Percentiles rank a stretch among this genome's conserved stretches.
phyloP scores from a whole-genome alignment of 2,888 invertebrate genomes.

The Drosophila demipolita region DNA sequence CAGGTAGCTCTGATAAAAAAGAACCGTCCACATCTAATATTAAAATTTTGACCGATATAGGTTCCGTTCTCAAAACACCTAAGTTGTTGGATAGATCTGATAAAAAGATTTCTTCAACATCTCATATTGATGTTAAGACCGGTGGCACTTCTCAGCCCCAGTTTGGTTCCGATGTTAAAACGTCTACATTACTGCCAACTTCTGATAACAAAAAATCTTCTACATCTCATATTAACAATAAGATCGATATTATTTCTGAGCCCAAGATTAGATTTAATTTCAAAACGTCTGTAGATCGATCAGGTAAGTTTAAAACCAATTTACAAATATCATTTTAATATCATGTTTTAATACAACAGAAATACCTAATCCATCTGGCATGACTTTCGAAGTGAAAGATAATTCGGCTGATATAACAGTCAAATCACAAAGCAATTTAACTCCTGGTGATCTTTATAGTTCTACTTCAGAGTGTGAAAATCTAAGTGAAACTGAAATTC shows the following conservation, averaged over 20 bases:
- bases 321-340: background rate
- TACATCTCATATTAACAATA: background rate
- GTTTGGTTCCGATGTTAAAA: background rate
- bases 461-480: constrained; percentile 14
- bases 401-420: background rate
- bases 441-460: constrained; percentile 19
- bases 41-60: background rate
- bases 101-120: background rate
- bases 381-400: background rate
- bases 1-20: background rate
- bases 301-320: background rate
- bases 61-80: background rate
- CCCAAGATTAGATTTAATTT: background rate
- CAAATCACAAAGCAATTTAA: constrained; percentile 2
- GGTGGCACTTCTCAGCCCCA: background rate
- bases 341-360: background rate
- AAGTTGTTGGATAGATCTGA: background rate
- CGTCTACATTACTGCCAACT: background rate
- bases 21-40: background rate
- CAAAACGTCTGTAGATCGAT: background rate
- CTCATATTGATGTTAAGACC: background rate
- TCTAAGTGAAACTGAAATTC: background rate
- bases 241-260: background rate
- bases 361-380: background rate
- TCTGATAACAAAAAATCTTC: background rate